Evolutionary conservation across 2,113 vertebrate species (phyloP).

Genomic region (Dissostichus mawsoni): DNA sequence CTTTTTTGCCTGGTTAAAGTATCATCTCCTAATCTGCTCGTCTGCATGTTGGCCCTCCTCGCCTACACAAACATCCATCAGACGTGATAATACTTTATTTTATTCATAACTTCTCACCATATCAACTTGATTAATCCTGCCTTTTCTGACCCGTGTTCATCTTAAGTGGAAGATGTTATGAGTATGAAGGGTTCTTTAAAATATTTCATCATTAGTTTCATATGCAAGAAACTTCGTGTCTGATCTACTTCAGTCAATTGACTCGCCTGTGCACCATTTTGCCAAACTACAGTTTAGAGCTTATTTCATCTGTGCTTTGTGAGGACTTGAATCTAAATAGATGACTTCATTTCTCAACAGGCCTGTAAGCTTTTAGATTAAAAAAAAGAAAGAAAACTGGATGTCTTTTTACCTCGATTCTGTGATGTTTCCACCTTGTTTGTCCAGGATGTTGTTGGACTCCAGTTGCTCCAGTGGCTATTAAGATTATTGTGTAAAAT

Average conservation of each 20-base stretch:
- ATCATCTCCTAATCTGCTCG: too few relatives aligned
- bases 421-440: not conserved
- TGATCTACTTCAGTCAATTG: not conserved
- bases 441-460: constrained; percentile 66
- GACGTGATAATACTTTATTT: not conserved
- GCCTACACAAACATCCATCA: too few relatives aligned
- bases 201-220: not conserved
- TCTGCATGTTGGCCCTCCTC: too few relatives aligned
- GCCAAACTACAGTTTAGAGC: not conserved
- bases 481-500: rapidly evolving
- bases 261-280: not conserved
- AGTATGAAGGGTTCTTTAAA: not conserved
- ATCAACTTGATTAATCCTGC: not conserved
- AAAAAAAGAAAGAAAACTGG: not conserved
- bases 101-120: not conserved
- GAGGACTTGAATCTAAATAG: not conserved
- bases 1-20: too few relatives aligned
- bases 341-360: not conserved
- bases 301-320: not conserved
- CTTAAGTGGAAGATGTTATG: not conserved
- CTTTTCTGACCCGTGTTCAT: not conserved
- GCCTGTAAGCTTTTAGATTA: not conserved
- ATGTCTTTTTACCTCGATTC: not conserved
- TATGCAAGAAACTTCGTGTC: not conserved
- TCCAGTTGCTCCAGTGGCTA: constrained; percentile 82